phyloP scores from a whole-genome alignment of 2,888 invertebrate genomes.

The Incurvaria masculella region DNA sequence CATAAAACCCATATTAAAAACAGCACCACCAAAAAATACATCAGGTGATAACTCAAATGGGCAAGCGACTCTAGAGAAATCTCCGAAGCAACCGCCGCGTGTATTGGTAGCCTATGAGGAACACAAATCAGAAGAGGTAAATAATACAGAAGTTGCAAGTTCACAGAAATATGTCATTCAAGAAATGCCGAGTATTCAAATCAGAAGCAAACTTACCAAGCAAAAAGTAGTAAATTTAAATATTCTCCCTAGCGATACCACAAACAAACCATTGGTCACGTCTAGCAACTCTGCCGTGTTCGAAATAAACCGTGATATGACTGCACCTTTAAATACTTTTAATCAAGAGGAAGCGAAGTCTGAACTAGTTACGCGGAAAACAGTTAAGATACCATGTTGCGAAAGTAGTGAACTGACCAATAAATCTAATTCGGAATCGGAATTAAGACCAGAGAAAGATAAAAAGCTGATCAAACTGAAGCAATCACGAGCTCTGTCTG shows the following conservation, averaged over 20 bases:
- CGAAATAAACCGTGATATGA: slow-evolving; percentile 25
- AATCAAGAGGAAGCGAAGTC: not conserved
- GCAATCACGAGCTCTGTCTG: slow-evolving; percentile 18
- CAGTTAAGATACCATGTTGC: slow-evolving; percentile 35
- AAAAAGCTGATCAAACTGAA: slow-evolving; percentile 22
- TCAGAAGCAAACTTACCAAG: slow-evolving; percentile 44
- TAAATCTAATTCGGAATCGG: slow-evolving; percentile 27
- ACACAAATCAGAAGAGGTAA: not conserved
- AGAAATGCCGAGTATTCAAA: slow-evolving; percentile 50
- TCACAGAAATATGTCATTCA: slow-evolving; percentile 23
- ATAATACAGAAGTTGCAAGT: not conserved
- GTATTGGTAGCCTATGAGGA: not conserved
- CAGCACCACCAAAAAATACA: slow-evolving; percentile 1
- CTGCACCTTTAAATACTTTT: not conserved
- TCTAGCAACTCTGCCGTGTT: slow-evolving; percentile 33
- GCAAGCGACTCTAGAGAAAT: not conserved
- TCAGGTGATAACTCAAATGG: not conserved
- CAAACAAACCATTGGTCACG: slow-evolving; percentile 16
- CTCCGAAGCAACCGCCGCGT: too few species aligned
- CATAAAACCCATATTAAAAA: not conserved
- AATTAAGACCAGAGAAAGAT: slow-evolving; percentile 12
- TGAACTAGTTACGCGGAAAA: slow-evolving; percentile 22
- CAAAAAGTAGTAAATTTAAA: slow-evolving; percentile 50
- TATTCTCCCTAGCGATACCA: slow-evolving; percentile 35
- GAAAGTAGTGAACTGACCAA: slow-evolving; percentile 40